Evolutionary conservation across 2,797 vertebrate species (phyloP).

Genomic region (Acipenser oxyrinchus): DNA sequence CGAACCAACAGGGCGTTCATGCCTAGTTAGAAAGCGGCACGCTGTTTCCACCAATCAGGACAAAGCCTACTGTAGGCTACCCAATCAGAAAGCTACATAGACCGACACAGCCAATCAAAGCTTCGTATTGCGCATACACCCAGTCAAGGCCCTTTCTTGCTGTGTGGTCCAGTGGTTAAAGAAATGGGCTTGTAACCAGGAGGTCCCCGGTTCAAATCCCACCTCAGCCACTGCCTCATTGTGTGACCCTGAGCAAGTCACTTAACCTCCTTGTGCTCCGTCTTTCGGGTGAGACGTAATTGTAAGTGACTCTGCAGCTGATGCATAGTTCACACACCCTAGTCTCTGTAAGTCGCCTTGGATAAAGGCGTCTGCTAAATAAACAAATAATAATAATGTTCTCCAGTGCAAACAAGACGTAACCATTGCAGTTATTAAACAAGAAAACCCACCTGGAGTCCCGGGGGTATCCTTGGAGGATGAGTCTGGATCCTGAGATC

Average conservation of each 20-base stretch:
- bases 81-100: conserved; percentile 29
- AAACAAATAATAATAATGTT: no score
- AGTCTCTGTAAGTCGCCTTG: no score
- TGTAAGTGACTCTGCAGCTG: no score
- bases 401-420: conserved; percentile 16
- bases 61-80: conserved; percentile 35
- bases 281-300: no score
- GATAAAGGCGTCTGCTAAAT: no score
- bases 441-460: conserved; percentile 20
- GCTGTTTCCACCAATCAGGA: conserved; percentile 48
- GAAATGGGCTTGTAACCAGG: no score
- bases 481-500: background rate
- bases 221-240: no score
- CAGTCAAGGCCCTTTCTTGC: conserved; percentile 8
- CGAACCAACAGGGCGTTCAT: conserved; percentile 26
- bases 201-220: no score
- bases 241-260: no score
- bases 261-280: no score
- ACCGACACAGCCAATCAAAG: conserved; percentile 29
- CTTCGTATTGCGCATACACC: conserved; percentile 17
- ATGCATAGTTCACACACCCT: no score
- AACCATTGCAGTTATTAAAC: conserved; percentile 5
- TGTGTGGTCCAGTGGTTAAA: no score
- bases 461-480: conserved; percentile 31
- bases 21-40: conserved; percentile 53